These are phyloP conservation scores for Takifugu flavidus DNA, from an alignment of 2,113 vertebrate species.

Conservation along the genomic window DNA sequence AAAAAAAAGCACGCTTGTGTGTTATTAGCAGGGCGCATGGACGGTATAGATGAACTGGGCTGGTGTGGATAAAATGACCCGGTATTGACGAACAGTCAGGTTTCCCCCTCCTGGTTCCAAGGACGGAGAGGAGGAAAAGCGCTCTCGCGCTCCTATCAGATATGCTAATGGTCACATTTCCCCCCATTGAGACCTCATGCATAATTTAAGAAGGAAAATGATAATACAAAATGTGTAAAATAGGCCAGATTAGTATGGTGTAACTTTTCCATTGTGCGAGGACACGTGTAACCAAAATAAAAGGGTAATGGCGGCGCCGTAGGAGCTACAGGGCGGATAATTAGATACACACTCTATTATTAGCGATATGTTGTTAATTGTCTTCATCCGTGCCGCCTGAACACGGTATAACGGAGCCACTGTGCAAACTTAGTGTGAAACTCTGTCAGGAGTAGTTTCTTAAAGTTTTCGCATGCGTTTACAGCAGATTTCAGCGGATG, in stretches of 20 bases:
- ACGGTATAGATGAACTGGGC: conserved; percentile 57
- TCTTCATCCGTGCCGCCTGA: background rate
- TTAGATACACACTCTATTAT: conserved; percentile 30
- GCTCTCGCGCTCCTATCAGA: conserved; percentile 69
- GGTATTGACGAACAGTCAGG: conserved; percentile 77
- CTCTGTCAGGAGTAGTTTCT: background rate
- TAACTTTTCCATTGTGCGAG: conserved; percentile 59
- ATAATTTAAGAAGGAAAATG: conserved; percentile 74
- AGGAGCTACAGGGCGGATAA: conserved; percentile 13
- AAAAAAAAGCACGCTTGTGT: conserved; percentile 55
- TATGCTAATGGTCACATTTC: conserved; percentile 78
- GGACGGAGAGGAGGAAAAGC: conserved; percentile 69
- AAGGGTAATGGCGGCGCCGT: conserved; percentile 23
- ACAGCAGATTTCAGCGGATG: background rate
- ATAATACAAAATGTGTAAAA: conserved; percentile 70
- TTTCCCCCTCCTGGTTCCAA: conserved; percentile 66
- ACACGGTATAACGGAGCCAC: background rate
- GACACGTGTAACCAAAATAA: conserved; percentile 49
- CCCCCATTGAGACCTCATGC: conserved; percentile 73
- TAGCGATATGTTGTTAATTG: conserved; percentile 8
- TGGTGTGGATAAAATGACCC: conserved; percentile 72
- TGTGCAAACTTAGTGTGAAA: background rate
- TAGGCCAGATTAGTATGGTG: conserved; percentile 61
- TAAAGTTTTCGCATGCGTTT: background rate
- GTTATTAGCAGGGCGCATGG: conserved; percentile 60